A percentile compares a stretch with the other conserved stretches of the same genome.
Evolutionary conservation across 2,113 vertebrate species (phyloP).

Genomic region (Poeciliopsis retropinna): DNA sequence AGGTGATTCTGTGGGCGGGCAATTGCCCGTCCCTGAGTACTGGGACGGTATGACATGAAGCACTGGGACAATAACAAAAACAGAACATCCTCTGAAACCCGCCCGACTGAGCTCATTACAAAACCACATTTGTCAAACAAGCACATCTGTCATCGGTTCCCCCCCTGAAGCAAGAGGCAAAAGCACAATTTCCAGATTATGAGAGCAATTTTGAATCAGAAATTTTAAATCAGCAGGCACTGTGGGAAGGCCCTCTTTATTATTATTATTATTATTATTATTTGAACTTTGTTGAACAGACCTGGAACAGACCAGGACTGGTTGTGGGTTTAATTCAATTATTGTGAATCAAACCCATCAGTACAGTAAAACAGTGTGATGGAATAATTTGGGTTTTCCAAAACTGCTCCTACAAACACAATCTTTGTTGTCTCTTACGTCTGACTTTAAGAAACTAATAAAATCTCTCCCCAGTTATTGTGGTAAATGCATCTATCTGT

Average conservation of each 20-base stretch:
- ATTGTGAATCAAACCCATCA: too few relatives aligned
- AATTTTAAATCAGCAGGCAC: constrained; percentile 4
- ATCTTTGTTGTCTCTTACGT: too few relatives aligned
- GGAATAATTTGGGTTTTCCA: too few relatives aligned
- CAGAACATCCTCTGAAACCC: constrained; percentile 27
- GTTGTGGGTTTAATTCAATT: too few relatives aligned
- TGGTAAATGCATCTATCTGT: too few relatives aligned
- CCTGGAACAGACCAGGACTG: too few relatives aligned
- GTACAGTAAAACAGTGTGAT: too few relatives aligned
- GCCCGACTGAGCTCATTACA: constrained; percentile 5
- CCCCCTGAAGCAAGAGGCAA: constrained; percentile 5
- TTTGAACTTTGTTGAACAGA: not conserved
- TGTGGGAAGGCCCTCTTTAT: not conserved
- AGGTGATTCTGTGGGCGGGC: too few relatives aligned
- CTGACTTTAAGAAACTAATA: too few relatives aligned
- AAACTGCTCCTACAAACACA: too few relatives aligned
- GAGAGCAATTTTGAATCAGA: constrained; percentile 2
- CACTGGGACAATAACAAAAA: constrained; percentile 38
- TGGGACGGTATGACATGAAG: constrained; percentile 37
- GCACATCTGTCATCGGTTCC: constrained; percentile 14
- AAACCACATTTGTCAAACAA: constrained; percentile 17
- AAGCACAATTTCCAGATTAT: not conserved
- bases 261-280: not conserved
- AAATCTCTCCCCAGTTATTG: too few relatives aligned
- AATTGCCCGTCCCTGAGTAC: constrained; percentile 18